phyloP scores from a whole-genome alignment of 2,113 vertebrate genomes.

The Phocoena phocoena region DNA sequence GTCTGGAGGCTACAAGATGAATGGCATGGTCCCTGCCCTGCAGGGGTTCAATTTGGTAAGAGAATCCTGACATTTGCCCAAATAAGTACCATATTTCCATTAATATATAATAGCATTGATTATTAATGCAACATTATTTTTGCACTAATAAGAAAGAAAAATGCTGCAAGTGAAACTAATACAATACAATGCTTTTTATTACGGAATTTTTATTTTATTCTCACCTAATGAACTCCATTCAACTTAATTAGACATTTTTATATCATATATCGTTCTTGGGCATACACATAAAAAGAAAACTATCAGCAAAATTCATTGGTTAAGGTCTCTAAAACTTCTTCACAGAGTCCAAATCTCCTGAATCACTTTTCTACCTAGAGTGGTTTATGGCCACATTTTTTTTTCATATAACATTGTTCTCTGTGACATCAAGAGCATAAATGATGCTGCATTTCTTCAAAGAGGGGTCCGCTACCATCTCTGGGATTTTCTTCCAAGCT shows the following conservation, averaged over 20 bases:
- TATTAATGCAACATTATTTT: not conserved
- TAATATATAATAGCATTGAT: not conserved
- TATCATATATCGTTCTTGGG: not conserved
- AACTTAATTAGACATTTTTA: not conserved
- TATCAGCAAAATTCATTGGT: not conserved
- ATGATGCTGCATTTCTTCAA: not conserved
- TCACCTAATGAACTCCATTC: not conserved
- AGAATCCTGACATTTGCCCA: not conserved
- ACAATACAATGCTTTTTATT: not conserved
- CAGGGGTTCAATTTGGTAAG: not conserved
- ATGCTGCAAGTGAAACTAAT: not conserved
- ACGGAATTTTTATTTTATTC: constrained; percentile 5
- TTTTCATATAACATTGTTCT: too few relatives aligned
- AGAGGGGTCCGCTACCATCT: not conserved
- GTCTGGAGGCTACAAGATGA: not conserved
- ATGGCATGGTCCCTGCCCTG: not conserved
- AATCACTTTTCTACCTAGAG: not conserved
- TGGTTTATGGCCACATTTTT: not conserved
- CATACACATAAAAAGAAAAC: not conserved
- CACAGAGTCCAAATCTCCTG: not conserved
- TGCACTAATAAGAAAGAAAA: not conserved
- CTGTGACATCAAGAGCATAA: not conserved
- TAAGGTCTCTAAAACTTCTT: not conserved
- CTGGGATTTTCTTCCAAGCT: not conserved
- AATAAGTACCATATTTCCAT: not conserved